Percentiles rank a stretch among this genome's conserved stretches.
Conservation (phyloP, 2,888 invertebrate genomes). For the Ptychoptera contaminata region DNA sequence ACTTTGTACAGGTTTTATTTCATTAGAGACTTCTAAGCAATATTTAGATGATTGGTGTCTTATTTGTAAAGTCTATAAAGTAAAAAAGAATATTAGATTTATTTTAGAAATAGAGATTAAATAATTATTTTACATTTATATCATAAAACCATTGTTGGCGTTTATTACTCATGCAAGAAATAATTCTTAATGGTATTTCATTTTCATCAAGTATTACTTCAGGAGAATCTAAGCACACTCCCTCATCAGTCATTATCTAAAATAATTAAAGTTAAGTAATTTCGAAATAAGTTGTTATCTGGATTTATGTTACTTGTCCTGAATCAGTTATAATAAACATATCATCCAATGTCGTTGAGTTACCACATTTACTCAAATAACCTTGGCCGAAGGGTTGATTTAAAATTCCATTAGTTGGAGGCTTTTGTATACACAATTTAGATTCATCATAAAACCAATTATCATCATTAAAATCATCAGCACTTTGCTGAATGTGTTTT, state of each 20-base stretch:
- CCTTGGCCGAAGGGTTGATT: constrained; percentile 8
- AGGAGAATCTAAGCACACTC: constrained; percentile 65
- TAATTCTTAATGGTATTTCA: constrained; percentile 18
- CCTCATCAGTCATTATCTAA: constrained; percentile 70
- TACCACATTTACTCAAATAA: constrained; percentile 8
- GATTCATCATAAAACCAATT: constrained; percentile 5
- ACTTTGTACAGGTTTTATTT: not conserved
- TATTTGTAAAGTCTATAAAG: constrained; percentile 25
- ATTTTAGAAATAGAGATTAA: too few relatives aligned
- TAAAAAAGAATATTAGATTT: not conserved
- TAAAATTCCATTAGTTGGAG: not conserved
- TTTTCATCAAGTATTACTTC: constrained; percentile 14
- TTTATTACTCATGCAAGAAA: constrained; percentile 19
- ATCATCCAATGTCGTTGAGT: constrained; percentile 30
- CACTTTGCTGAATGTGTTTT: constrained; percentile 18
- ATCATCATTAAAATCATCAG: constrained; percentile 11
- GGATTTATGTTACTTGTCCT: constrained; percentile 28
- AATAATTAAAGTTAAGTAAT: not conserved
- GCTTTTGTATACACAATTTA: not conserved
- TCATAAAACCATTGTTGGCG: constrained; percentile 27
- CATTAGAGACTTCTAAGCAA: constrained; percentile 16
- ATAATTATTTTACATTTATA: constrained; percentile 18
- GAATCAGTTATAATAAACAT: constrained; percentile 51
- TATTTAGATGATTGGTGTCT: constrained; percentile 20
- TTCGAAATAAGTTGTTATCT: not conserved